Percentiles rank a stretch among this genome's conserved stretches.
These are phyloP conservation scores for Drosophila novamexicana DNA, from an alignment of 1,140 invertebrate genomes.

Conservation along the genomic window DNA sequence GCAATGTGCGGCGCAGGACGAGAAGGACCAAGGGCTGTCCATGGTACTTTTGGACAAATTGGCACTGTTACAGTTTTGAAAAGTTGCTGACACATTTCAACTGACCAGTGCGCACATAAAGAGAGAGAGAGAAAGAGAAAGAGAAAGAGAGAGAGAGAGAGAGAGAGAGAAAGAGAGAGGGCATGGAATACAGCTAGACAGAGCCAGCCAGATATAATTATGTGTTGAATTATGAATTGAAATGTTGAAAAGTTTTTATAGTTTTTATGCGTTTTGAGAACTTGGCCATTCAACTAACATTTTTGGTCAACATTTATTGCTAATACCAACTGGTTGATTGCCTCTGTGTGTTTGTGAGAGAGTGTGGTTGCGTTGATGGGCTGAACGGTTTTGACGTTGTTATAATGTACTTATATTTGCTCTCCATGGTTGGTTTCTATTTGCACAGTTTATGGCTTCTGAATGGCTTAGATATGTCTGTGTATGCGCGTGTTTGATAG, in stretches of 20 bases:
- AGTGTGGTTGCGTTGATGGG: constrained; percentile 10
- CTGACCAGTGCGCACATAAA: constrained; percentile 23
- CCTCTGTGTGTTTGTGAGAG: neutral
- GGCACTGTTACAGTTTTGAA: constrained; percentile 76
- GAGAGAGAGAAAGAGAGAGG: constrained; percentile 5
- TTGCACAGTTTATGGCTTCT: constrained; percentile 1
- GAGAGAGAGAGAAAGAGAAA: neutral
- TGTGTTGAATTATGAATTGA: constrained; percentile 81
- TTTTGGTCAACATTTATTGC: constrained; percentile 68
- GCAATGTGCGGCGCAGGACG: constrained; percentile 13
- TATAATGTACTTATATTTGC: constrained; percentile 59
- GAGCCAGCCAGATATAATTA: constrained; percentile 66
- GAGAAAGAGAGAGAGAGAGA: neutral
- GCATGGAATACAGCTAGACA: constrained; percentile 28
- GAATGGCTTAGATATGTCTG: neutral
- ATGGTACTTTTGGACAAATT: constrained; percentile 66
- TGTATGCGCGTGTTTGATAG: neutral
- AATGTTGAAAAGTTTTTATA: constrained; percentile 74
- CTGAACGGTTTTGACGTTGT: constrained; percentile 40
- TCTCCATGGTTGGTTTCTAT: constrained; percentile 4
- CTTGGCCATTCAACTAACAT: constrained; percentile 58
- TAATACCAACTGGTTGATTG: constrained; percentile 47
- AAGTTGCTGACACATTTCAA: constrained; percentile 74
- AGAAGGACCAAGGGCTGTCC: constrained; percentile 24
- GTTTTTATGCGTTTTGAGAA: constrained; percentile 59